These are phyloP conservation scores for Drosophila repleta DNA, from an alignment of 1,140 invertebrate genomes.

Conservation along the genomic window DNA sequence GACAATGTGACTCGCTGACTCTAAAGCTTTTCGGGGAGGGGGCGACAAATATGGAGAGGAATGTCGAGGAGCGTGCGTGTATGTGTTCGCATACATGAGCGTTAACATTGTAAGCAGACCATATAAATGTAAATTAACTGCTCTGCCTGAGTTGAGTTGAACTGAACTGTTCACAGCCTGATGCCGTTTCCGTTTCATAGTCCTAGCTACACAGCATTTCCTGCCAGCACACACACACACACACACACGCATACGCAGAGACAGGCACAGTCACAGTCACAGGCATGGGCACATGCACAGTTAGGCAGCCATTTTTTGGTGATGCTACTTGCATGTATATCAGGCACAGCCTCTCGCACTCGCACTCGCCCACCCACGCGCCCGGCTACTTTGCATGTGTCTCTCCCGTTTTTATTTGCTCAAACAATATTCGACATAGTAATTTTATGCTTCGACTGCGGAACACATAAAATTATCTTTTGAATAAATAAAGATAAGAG, in stretches of 20 bases:
- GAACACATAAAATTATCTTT: slow-evolving; percentile 83
- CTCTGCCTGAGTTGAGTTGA: slow-evolving; percentile 40
- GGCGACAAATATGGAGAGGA: not conserved
- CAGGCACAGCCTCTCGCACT: slow-evolving; percentile 19
- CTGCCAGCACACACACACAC: slow-evolving; percentile 59
- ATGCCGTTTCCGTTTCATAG: slow-evolving; percentile 79
- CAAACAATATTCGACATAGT: slow-evolving; percentile 83
- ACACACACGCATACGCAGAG: slow-evolving; percentile 1
- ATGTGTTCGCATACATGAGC: slow-evolving; percentile 66
- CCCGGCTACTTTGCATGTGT: slow-evolving; percentile 70
- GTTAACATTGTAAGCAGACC: slow-evolving; percentile 82
- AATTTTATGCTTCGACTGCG: slow-evolving; percentile 82
- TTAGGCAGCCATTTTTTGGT: slow-evolving; percentile 80
- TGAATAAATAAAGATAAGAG: slow-evolving; percentile 83
- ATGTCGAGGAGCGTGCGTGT: slow-evolving; percentile 4
- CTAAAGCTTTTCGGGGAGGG: slow-evolving; percentile 35
- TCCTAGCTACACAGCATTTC: slow-evolving; percentile 73
- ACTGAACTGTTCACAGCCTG: slow-evolving; percentile 59
- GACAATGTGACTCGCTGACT: slow-evolving; percentile 74
- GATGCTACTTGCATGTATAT: slow-evolving; percentile 63
- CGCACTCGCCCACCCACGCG: not conserved
- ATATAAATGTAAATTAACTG: slow-evolving; percentile 83
- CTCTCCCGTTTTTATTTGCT: slow-evolving; percentile 80
- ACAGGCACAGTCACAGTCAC: too few species aligned
- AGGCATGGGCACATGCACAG: slow-evolving; percentile 42